Conservation (phyloP, 1,140 invertebrate genomes). For the Diorhabda elongata region DNA sequence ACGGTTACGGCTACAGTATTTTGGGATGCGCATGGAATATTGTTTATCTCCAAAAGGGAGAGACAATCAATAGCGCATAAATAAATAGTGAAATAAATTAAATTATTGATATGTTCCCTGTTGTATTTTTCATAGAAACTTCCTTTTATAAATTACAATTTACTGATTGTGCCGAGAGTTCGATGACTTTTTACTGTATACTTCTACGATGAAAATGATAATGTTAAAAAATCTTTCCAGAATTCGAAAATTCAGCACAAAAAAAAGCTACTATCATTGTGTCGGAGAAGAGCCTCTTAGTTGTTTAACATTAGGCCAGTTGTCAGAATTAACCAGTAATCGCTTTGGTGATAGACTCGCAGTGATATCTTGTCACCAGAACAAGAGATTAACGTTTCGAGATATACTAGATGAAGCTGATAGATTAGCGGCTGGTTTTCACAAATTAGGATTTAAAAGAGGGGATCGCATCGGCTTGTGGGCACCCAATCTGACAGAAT, state of each 20-base stretch:
- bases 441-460: slow-evolving; percentile 67
- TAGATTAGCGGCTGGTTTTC: slow-evolving; percentile 75
- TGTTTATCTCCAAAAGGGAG: too few species aligned
- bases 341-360: slow-evolving; percentile 57
- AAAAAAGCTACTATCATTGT: slow-evolving; percentile 51
- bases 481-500: slow-evolving; percentile 81
- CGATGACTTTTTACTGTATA: too few species aligned
- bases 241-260: slow-evolving; percentile 14
- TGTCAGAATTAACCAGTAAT: slow-evolving; percentile 55
- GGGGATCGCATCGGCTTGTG: slow-evolving; percentile 87
- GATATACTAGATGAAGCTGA: slow-evolving; percentile 66
- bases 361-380: slow-evolving; percentile 60
- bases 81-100: too few species aligned
- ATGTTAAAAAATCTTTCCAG: not conserved
- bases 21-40: too few species aligned
- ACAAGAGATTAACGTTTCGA: slow-evolving; percentile 57
- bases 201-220: too few species aligned
- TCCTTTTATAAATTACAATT: too few species aligned
- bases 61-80: too few species aligned
- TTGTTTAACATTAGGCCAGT: slow-evolving; percentile 58
- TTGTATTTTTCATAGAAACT: too few species aligned
- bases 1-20: too few species aligned
- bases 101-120: too few species aligned
- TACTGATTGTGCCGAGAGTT: too few species aligned
- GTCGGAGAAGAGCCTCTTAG: slow-evolving; percentile 55